Conservation (phyloP, 2,113 vertebrate species). For the Xenopus borealis region DNA sequence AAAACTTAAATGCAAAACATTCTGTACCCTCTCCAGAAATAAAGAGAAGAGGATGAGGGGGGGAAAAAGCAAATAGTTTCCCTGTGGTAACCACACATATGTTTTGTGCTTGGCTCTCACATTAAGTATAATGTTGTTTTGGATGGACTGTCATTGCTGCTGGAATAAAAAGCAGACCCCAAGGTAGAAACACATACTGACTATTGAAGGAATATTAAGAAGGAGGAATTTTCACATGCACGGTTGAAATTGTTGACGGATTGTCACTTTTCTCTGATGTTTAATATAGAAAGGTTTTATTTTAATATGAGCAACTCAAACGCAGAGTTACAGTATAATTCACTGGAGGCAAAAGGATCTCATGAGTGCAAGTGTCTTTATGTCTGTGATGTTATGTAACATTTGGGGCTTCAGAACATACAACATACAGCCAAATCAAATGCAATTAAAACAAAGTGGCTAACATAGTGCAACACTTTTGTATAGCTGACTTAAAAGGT, state of each 20-base stretch:
- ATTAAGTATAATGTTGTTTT: slow-evolving; percentile 19
- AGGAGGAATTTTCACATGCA: slow-evolving; percentile 7
- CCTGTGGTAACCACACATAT: slow-evolving; percentile 39
- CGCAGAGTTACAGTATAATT: slow-evolving; percentile 8
- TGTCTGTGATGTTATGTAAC: no score
- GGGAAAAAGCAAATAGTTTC: neutral
- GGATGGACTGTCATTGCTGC: slow-evolving; percentile 21
- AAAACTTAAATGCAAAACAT: slow-evolving; percentile 36
- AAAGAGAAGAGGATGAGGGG: slow-evolving; percentile 2
- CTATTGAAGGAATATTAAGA: slow-evolving; percentile 12
- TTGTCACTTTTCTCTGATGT: slow-evolving; percentile 23
- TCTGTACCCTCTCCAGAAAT: slow-evolving; percentile 27
- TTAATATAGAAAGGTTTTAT: neutral
- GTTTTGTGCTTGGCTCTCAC: slow-evolving; percentile 33
- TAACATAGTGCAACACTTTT: no score
- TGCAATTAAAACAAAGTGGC: no score
- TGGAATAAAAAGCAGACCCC: slow-evolving; percentile 23
- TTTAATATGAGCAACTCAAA: neutral
- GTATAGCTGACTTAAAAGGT: no score
- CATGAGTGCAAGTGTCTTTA: no score
- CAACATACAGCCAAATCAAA: neutral
- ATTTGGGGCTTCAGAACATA: neutral
- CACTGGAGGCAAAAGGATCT: neutral
- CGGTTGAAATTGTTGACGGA: slow-evolving; percentile 16
- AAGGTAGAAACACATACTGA: slow-evolving; percentile 8